A percentile compares a stretch with the other conserved stretches of the same genome.
These are phyloP conservation scores for Achatina immaculata DNA, from an alignment of 1,140 invertebrate genomes.

Conservation along the genomic window DNA sequence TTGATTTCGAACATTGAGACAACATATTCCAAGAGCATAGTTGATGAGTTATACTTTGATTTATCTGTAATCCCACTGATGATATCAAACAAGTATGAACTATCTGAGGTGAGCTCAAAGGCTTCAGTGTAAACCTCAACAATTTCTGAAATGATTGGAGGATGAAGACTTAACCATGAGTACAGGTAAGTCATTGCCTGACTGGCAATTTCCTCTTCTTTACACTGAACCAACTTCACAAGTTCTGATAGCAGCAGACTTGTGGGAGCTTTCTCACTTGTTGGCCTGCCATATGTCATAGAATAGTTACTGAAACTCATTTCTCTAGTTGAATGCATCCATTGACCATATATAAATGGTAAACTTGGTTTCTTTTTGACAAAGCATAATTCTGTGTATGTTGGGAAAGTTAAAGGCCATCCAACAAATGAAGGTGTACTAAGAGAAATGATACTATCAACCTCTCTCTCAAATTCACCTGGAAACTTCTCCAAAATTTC, in stretches of 20 bases:
- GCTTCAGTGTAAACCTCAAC: conserved; percentile 5
- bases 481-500: too few species aligned
- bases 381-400: background rate
- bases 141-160: background rate
- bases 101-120: background rate
- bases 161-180: conserved; percentile 8
- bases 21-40: conserved; percentile 16
- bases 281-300: background rate
- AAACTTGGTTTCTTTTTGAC: background rate
- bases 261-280: background rate
- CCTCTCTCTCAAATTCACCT: too few species aligned
- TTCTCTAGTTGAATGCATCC: conserved; percentile 9
- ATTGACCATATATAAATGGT: background rate
- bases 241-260: conserved; percentile 4
- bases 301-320: background rate
- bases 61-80: background rate
- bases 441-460: too few species aligned
- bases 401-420: background rate
- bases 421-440: background rate
- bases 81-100: conserved; percentile 7
- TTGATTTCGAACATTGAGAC: conserved; percentile 30
- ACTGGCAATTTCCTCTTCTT: background rate
- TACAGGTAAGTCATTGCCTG: conserved; percentile 3
- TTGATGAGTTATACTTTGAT: background rate
- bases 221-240: background rate